phyloP scores from a whole-genome alignment of 2,113 vertebrate species.

The Sinocyclocheilus rhinocerous region DNA sequence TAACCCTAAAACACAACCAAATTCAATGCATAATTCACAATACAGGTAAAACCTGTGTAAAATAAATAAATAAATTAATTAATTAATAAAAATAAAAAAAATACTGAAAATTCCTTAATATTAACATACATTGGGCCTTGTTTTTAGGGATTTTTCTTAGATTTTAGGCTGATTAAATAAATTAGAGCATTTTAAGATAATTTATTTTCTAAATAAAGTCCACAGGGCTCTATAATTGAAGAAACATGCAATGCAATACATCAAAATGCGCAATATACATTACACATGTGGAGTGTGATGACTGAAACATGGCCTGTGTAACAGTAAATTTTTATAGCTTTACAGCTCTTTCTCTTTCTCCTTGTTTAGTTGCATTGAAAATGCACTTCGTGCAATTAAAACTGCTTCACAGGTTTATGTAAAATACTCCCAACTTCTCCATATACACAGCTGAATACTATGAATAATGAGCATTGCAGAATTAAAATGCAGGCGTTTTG shows the following conservation, averaged over 20 bases:
- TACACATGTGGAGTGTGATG: neutral
- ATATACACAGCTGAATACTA: neutral
- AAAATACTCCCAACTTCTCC: neutral
- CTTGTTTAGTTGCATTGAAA: neutral
- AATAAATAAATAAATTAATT: no score
- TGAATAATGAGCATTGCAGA: neutral
- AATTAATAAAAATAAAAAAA: no score
- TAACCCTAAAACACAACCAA: no score
- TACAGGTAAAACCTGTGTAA: no score
- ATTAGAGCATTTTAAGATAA: neutral
- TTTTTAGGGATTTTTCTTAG: neutral
- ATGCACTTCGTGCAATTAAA: neutral
- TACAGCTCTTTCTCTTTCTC: no score
- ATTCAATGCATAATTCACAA: no score
- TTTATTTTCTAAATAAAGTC: neutral
- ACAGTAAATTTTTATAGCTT: no score
- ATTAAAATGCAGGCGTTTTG: neutral
- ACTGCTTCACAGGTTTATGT: neutral
- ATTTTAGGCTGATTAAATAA: neutral
- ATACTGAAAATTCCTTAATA: no score
- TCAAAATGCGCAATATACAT: neutral
- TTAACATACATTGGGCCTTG: no score
- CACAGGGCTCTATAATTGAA: neutral
- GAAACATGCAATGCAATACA: neutral
- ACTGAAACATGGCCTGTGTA: neutral